A percentile compares a stretch with the other conserved stretches of the same genome.
Evolutionary conservation across 2,888 invertebrate genomes (phyloP).

Genomic region (Alloscopus bannaensis): DNA sequence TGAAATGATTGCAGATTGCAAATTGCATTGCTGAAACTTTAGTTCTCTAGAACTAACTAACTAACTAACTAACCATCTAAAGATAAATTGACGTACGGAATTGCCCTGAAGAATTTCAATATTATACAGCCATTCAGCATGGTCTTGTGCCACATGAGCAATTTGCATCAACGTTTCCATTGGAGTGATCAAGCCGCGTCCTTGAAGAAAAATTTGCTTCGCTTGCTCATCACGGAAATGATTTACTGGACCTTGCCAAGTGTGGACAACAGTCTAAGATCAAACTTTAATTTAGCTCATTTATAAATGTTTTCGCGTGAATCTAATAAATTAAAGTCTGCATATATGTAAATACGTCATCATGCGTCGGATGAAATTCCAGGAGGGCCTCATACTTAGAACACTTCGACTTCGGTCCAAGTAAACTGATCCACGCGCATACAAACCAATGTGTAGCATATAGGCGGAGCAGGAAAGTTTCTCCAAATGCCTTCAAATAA

Average conservation of each 20-base stretch:
- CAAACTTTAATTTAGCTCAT: background rate
- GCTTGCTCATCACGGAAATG: constrained; percentile 65
- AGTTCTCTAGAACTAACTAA: no score
- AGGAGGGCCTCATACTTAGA: constrained; percentile 58
- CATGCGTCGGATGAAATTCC: constrained; percentile 51
- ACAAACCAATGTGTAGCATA: constrained; percentile 56
- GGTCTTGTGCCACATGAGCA: constrained; percentile 42
- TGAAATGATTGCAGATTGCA: no score
- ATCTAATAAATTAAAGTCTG: background rate
- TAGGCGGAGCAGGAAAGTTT: constrained; percentile 60
- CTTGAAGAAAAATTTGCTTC: constrained; percentile 50
- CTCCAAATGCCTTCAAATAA: constrained; percentile 60
- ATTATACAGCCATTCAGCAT: constrained; percentile 62
- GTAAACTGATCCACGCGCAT: constrained; percentile 58
- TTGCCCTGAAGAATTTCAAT: constrained; percentile 45
- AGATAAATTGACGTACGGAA: no score
- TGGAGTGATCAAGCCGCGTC: constrained; percentile 61
- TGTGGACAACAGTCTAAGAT: constrained; percentile 36
- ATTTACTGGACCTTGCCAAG: constrained; percentile 65
- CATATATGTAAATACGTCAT: constrained; percentile 43
- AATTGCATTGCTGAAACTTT: no score
- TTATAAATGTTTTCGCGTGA: background rate
- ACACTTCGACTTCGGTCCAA: constrained; percentile 63
- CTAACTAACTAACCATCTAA: no score
- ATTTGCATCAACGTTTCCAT: constrained; percentile 56